Conservation (phyloP, 2,888 invertebrate species). For the Microctonus brassicae region DNA sequence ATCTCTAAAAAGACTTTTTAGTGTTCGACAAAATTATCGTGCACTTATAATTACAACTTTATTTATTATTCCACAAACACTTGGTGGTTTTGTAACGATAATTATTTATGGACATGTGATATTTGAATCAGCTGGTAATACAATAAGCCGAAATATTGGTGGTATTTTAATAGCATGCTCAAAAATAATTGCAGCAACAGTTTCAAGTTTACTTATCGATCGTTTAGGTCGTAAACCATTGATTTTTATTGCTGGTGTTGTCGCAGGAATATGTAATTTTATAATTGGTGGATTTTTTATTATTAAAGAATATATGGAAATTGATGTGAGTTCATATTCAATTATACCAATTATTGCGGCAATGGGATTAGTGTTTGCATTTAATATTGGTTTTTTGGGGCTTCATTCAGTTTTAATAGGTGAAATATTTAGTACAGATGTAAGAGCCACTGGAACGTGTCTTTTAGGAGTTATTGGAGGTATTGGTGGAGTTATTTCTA, state of each 20-base stretch:
- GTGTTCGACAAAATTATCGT: constrained; percentile 54
- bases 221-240: constrained; percentile 69
- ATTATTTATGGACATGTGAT: constrained; percentile 68
- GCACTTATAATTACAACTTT: constrained; percentile 68
- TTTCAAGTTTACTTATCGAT: constrained; percentile 65
- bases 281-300: constrained; percentile 52
- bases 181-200: constrained; percentile 58
- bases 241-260: constrained; percentile 64
- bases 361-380: constrained; percentile 48
- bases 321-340: constrained; percentile 44
- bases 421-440: constrained; percentile 54
- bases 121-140: constrained; percentile 59
- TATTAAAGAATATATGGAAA: constrained; percentile 45
- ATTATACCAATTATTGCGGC: constrained; percentile 47
- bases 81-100: constrained; percentile 64
- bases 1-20: constrained; percentile 51
- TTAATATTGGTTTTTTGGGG: constrained; percentile 51
- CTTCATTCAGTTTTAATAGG: constrained; percentile 51
- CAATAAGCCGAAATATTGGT: constrained; percentile 51
- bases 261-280: constrained; percentile 47
- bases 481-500: constrained; percentile 35
- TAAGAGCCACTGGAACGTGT: constrained; percentile 52
- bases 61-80: constrained; percentile 70
- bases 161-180: constrained; percentile 54
- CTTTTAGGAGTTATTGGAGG: constrained; percentile 44